Evolutionary conservation across 1,140 invertebrate species (phyloP).

Genomic region (Episyrphus balteatus): DNA sequence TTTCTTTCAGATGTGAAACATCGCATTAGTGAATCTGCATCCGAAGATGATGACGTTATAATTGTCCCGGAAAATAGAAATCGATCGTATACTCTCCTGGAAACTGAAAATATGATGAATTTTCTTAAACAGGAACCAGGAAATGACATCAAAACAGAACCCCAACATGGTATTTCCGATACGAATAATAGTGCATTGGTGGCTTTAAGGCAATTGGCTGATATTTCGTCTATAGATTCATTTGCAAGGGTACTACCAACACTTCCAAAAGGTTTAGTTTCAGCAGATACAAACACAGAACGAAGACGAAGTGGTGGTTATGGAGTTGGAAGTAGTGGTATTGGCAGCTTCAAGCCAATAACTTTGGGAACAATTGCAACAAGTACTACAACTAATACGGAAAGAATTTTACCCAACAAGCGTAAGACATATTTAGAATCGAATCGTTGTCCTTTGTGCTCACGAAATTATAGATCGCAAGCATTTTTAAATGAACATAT

Average conservation of each 20-base stretch:
- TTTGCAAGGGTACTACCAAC: slow-evolving; percentile 23
- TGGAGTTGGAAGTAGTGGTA: neutral
- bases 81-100: too few species aligned
- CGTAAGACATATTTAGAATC: slow-evolving; percentile 22
- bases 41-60: too few species aligned
- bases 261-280: slow-evolving; percentile 18
- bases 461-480: slow-evolving; percentile 29
- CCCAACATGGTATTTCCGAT: neutral
- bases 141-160: too few species aligned
- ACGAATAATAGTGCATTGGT: slow-evolving; percentile 23
- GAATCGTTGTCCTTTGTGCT: slow-evolving; percentile 32
- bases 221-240: slow-evolving; percentile 29
- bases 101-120: too few species aligned
- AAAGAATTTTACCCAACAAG: slow-evolving; percentile 5
- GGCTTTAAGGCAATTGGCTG: slow-evolving; percentile 29
- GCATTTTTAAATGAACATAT: slow-evolving; percentile 34
- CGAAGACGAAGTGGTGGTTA: neutral
- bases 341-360: neutral
- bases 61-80: too few species aligned
- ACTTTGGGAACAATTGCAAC: neutral
- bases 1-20: too few species aligned
- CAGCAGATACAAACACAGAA: neutral
- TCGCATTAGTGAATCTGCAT: too few species aligned
- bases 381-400: neutral
- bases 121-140: too few species aligned